These are phyloP conservation scores for Isaurus tuberculatus DNA, from an alignment of 92 coral and sea anemone genomes.

Conservation along the genomic window DNA sequence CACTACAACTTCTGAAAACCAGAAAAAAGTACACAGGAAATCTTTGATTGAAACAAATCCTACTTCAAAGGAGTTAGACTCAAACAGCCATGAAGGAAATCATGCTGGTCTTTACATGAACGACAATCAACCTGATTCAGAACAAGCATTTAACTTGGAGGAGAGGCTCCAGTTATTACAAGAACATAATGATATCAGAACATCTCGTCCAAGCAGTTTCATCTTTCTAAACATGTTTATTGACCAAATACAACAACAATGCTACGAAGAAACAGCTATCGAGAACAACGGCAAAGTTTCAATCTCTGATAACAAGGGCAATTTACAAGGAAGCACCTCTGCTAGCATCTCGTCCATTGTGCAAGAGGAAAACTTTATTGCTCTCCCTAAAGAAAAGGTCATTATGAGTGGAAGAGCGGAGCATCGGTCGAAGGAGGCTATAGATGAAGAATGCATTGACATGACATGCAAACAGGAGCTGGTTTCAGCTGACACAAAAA, in stretches of 20 bases:
- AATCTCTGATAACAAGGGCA: not conserved
- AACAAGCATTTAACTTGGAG: constrained; percentile 4
- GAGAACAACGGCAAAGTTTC: not conserved
- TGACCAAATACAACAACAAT: constrained; percentile 13
- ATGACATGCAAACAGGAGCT: not conserved
- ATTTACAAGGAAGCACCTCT: not conserved
- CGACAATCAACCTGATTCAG: not conserved
- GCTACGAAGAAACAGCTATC: not conserved
- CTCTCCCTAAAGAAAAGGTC: not conserved
- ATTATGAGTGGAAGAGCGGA: not conserved
- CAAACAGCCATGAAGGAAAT: not conserved
- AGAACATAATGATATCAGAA: not conserved
- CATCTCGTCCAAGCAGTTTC: constrained; percentile 34
- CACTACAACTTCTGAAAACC: not conserved
- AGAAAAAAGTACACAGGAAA: constrained; percentile 1
- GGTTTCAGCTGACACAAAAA: not conserved
- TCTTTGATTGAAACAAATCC: not conserved
- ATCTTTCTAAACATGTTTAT: constrained; percentile 34
- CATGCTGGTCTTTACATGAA: not conserved
- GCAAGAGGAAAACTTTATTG: not conserved
- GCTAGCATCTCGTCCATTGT: not conserved
- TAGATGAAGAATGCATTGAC: not conserved
- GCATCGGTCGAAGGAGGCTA: not conserved
- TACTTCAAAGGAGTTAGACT: not conserved
- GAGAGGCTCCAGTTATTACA: constrained; percentile 1